Evolutionary conservation across 1,140 invertebrate species (phyloP).

Genomic region (Aphidius ervi): DNA sequence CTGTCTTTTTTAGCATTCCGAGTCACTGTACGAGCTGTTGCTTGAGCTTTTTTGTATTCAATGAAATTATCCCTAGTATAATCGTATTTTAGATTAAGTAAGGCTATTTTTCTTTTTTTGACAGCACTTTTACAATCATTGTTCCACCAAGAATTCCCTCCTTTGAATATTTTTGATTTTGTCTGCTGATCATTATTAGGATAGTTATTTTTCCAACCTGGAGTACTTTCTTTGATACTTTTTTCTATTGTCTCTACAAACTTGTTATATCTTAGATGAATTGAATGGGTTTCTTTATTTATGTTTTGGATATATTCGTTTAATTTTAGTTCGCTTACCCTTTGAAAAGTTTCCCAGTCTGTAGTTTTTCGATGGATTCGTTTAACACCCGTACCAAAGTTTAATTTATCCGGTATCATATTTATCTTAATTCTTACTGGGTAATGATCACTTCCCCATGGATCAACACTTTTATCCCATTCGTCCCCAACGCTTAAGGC

Average conservation of each 20-base stretch:
- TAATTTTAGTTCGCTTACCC: neutral
- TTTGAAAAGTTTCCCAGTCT: neutral
- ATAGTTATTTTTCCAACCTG: no score
- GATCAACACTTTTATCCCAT: neutral
- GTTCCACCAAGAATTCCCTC: slow-evolving; percentile 10
- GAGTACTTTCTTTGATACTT: neutral
- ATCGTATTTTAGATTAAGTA: neutral
- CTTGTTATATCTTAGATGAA: neutral
- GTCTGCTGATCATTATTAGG: no score
- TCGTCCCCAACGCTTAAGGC: neutral
- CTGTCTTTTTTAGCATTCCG: slow-evolving; percentile 1
- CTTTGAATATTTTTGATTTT: no score
- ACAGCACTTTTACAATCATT: slow-evolving; percentile 4
- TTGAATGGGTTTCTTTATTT: no score
- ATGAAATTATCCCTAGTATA: neutral
- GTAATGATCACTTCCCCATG: slow-evolving; percentile 11
- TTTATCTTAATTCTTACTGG: neutral
- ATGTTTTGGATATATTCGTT: neutral
- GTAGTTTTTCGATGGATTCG: neutral
- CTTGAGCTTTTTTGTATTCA: slow-evolving; percentile 7
- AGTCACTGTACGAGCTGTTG: neutral
- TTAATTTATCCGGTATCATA: neutral
- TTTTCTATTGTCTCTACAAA: neutral
- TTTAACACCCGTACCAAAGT: neutral
- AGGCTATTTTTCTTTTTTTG: neutral